Conservation (phyloP, 2,113 vertebrate species). For the Cochlearius cochlearius region DNA sequence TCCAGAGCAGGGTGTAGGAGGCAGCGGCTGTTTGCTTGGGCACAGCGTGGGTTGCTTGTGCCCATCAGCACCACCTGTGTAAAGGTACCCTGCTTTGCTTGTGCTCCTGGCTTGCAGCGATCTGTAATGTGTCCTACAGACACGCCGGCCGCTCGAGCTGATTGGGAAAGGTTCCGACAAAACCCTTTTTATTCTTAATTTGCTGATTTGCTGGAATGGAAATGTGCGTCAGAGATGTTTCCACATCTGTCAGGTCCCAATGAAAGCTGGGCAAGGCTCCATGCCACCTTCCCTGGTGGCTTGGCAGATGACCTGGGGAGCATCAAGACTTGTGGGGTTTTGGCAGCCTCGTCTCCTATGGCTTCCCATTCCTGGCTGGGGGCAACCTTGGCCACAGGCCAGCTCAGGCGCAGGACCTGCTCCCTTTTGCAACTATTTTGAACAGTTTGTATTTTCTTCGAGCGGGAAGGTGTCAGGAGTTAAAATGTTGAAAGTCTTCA, state of each 20-base stretch:
- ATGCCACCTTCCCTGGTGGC: accelerated
- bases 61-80: background rate
- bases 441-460: background rate
- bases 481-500: background rate
- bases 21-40: background rate
- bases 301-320: background rate
- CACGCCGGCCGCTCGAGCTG: background rate
- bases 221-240: background rate
- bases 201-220: background rate
- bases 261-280: background rate
- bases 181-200: background rate
- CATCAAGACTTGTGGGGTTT: background rate
- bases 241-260: background rate
- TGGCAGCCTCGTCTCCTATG: background rate
- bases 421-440: background rate
- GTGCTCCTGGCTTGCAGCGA: background rate
- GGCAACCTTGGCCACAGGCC: background rate
- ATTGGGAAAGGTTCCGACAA: background rate
- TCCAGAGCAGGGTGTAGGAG: background rate
- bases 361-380: background rate
- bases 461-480: background rate
- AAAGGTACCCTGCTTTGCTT: background rate
- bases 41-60: background rate
- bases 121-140: background rate
- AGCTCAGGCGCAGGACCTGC: background rate